Evolutionary conservation across 2,797 vertebrate species (phyloP).

Genomic region (Coregonus sp.): DNA sequence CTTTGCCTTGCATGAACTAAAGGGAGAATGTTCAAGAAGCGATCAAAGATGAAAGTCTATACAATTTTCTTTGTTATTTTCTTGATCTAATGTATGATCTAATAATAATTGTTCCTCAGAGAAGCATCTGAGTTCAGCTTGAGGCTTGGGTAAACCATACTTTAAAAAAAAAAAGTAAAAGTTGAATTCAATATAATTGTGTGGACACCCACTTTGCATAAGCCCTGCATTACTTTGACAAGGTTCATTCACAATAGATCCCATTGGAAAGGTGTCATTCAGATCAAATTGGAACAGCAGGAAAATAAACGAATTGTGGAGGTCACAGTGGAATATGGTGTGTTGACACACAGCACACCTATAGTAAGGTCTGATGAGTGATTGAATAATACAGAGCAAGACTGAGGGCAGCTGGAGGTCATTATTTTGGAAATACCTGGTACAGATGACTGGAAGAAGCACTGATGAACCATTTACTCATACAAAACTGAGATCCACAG

Average conservation of each 20-base stretch:
- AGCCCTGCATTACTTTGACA: slow-evolving; percentile 58
- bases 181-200: slow-evolving; percentile 35
- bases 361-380: slow-evolving; percentile 53
- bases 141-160: slow-evolving; percentile 34
- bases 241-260: slow-evolving; percentile 45
- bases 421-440: slow-evolving; percentile 23
- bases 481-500: slow-evolving; percentile 55
- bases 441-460: slow-evolving; percentile 51
- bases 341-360: slow-evolving; percentile 39
- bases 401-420: slow-evolving; percentile 37
- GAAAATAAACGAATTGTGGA: slow-evolving; percentile 55
- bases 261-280: slow-evolving; percentile 41
- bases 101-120: slow-evolving; percentile 41
- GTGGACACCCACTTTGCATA: slow-evolving; percentile 65
- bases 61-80: slow-evolving; percentile 12
- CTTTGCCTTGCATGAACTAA: slow-evolving; percentile 42
- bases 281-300: slow-evolving; percentile 46
- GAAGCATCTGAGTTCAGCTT: slow-evolving; percentile 54
- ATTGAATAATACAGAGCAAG: slow-evolving; percentile 35
- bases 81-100: slow-evolving; percentile 17
- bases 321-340: slow-evolving; percentile 57
- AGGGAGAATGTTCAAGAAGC: slow-evolving; percentile 36
- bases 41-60: slow-evolving; percentile 3
- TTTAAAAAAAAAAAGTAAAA: not conserved
- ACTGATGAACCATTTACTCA: slow-evolving; percentile 31